Conservation (phyloP, 2,888 invertebrate genomes). For the Acronicta leporina region DNA sequence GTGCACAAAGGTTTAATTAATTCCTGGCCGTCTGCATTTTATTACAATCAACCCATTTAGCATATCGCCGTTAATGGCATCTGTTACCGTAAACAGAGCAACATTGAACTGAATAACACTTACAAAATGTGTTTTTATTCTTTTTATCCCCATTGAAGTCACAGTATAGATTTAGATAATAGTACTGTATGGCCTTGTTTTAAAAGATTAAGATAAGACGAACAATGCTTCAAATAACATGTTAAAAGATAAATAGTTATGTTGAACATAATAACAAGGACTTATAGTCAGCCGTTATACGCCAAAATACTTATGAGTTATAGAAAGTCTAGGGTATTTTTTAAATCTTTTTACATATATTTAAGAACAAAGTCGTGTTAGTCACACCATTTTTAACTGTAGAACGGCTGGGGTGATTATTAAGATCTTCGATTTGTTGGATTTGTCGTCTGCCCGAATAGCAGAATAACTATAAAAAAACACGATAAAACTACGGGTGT, state of each 20-base stretch:
- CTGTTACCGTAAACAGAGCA: slow-evolving; percentile 27
- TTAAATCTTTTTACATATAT: too few relatives aligned
- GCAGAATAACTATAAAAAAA: too few relatives aligned
- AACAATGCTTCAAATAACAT: slow-evolving; percentile 25
- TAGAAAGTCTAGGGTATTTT: too few relatives aligned
- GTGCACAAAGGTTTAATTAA: slow-evolving; percentile 31
- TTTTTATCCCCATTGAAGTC: slow-evolving; percentile 5
- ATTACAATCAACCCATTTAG: slow-evolving; percentile 40
- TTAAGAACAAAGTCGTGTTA: too few relatives aligned
- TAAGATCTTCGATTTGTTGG: too few relatives aligned
- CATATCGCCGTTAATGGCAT: slow-evolving; percentile 25
- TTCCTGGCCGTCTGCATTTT: slow-evolving; percentile 33
- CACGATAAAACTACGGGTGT: too few relatives aligned
- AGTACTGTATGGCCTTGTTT: slow-evolving; percentile 3
- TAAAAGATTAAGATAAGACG: slow-evolving; percentile 28
- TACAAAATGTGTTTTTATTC: slow-evolving; percentile 9
- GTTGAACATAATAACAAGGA: slow-evolving; percentile 42
- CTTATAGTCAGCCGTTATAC: slow-evolving; percentile 12
- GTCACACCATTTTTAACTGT: too few relatives aligned
- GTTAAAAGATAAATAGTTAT: slow-evolving; percentile 36
- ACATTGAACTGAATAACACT: slow-evolving; percentile 23
- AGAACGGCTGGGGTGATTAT: too few relatives aligned
- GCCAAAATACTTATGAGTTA: slow-evolving; percentile 29
- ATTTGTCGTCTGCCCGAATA: too few relatives aligned
- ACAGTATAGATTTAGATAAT: not conserved